phyloP scores from a whole-genome alignment of 1,140 invertebrate species.

The Atta colombica region DNA sequence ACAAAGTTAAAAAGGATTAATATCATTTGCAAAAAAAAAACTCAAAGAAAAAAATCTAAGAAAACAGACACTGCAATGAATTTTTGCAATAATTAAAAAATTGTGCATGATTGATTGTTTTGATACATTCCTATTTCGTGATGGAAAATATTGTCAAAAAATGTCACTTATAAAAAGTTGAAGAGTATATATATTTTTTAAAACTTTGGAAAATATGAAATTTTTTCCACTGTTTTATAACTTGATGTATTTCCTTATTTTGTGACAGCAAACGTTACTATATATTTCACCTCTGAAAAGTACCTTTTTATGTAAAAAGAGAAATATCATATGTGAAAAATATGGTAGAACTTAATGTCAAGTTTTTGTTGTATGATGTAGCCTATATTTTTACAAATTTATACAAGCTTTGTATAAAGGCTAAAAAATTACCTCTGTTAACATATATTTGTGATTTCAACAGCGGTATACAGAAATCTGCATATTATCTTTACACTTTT shows the following conservation, averaged over 20 bases:
- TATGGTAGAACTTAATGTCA: conserved; percentile 22
- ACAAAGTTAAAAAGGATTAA: neutral
- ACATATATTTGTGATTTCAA: conserved; percentile 9
- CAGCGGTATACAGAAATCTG: conserved; percentile 2
- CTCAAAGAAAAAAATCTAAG: neutral
- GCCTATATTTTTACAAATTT: conserved; percentile 28
- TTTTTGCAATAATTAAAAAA: neutral
- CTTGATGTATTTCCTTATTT: conserved; percentile 28
- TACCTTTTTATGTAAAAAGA: conserved; percentile 19
- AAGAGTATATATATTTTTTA: conserved; percentile 25
- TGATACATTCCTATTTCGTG: neutral
- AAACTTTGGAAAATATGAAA: conserved; percentile 29
- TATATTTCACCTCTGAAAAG: conserved; percentile 15
- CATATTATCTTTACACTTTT: neutral
- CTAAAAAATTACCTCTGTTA: neutral
- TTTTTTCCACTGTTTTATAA: conserved; percentile 33
- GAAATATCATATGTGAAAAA: conserved; percentile 28
- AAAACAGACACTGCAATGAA: neutral
- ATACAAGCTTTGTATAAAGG: conserved; percentile 1
- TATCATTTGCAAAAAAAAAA: neutral
- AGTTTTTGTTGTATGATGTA: neutral
- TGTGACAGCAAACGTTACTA: conserved; percentile 5
- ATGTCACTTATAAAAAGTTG: conserved; percentile 18
- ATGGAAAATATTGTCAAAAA: neutral
- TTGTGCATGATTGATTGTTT: neutral